Conservation (phyloP, 35 echinoderm and acorn worm genomes). For the Heliocidaris erythrogramma region DNA sequence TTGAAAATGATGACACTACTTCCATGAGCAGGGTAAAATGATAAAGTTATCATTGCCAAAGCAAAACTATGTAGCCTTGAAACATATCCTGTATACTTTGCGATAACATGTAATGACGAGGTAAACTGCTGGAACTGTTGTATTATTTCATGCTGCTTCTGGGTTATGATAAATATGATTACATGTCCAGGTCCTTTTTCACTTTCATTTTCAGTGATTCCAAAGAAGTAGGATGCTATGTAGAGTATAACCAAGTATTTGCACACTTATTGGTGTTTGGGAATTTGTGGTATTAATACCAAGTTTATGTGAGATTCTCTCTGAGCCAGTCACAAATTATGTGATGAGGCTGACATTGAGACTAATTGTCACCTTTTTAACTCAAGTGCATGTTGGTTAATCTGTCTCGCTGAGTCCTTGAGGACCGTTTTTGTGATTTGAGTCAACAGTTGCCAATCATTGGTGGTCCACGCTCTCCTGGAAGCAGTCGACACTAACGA, state of each 20-base stretch:
- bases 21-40: not conserved
- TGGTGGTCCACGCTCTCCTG: too few relatives aligned
- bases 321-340: not conserved
- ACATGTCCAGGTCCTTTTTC: not conserved
- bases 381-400: not conserved
- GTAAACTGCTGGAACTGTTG: too few relatives aligned
- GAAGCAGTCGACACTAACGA: too few relatives aligned
- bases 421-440: not conserved
- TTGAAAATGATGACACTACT: not conserved
- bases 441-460: not conserved
- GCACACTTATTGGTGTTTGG: not conserved
- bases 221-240: too few relatives aligned
- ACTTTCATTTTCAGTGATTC: not conserved
- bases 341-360: not conserved
- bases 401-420: not conserved
- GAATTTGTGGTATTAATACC: not conserved
- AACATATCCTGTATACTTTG: not conserved
- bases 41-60: not conserved
- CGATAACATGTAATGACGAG: not conserved
- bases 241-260: not conserved
- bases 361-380: not conserved
- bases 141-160: too few relatives aligned
- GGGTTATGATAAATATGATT: too few relatives aligned
- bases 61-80: not conserved
- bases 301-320: not conserved